phyloP scores from a whole-genome alignment of 2,888 invertebrate genomes.

The Ormyrus nitidulus region DNA sequence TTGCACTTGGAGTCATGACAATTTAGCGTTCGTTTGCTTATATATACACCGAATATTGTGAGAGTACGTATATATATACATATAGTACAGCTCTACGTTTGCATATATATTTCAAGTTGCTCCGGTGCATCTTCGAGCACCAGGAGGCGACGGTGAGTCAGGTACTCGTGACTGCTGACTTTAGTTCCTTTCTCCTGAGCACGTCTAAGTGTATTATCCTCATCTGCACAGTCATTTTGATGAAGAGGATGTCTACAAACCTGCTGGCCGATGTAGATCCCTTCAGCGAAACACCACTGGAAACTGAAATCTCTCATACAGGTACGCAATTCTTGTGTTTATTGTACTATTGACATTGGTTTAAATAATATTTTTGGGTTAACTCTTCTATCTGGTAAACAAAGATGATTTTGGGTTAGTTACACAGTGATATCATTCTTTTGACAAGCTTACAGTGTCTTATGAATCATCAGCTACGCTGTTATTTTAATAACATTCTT shows the following conservation, averaged over 20 bases:
- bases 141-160: constrained; percentile 24
- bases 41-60: background rate
- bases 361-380: too few species aligned
- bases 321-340: constrained; percentile 59
- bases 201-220: constrained; percentile 42
- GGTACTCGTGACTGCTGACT: constrained; percentile 35
- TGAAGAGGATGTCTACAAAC: constrained; percentile 64
- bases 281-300: constrained; percentile 69
- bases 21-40: background rate
- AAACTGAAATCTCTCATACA: constrained; percentile 63
- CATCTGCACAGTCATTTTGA: constrained; percentile 29
- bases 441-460: too few species aligned
- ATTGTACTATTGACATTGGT: too few species aligned
- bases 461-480: too few species aligned
- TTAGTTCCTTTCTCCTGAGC: constrained; percentile 22
- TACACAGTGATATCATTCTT: too few species aligned
- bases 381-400: too few species aligned
- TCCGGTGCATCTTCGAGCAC: constrained; percentile 27
- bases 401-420: too few species aligned
- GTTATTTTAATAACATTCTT: too few species aligned
- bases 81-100: background rate
- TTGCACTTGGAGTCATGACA: background rate
- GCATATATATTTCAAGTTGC: constrained; percentile 23
- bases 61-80: background rate
- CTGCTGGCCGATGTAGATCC: constrained; percentile 67